Conservation (phyloP, 1,140 invertebrate genomes). For the Anoplophora glabripennis region DNA sequence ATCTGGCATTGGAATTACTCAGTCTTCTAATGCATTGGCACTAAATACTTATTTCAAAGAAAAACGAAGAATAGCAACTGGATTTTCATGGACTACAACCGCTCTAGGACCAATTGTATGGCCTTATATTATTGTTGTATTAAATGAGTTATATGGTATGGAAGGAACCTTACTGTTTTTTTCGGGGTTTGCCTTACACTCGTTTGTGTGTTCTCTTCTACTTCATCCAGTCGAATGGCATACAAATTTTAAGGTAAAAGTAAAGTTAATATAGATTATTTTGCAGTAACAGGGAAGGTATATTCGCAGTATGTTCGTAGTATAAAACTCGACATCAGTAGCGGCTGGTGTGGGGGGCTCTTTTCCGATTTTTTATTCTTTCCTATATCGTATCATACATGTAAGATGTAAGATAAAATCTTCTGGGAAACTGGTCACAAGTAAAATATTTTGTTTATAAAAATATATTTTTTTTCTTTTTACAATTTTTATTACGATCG, state of each 20-base stretch:
- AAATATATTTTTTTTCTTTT: too few relatives aligned
- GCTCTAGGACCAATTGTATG: conserved; percentile 52
- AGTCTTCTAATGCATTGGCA: conserved; percentile 56
- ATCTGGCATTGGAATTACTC: not conserved
- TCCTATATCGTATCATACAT: too few relatives aligned
- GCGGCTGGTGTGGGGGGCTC: too few relatives aligned
- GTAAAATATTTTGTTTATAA: too few relatives aligned
- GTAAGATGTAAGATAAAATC: too few relatives aligned
- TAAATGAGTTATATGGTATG: conserved; percentile 46
- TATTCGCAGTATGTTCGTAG: too few relatives aligned
- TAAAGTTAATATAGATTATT: too few relatives aligned
- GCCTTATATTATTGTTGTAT: conserved; percentile 47
- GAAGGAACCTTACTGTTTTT: conserved; percentile 50
- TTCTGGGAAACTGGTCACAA: too few relatives aligned
- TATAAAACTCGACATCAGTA: too few relatives aligned
- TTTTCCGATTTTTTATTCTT: too few relatives aligned
- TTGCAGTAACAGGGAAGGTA: too few relatives aligned
- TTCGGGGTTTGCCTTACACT: conserved; percentile 48
- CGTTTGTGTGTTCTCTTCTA: conserved; percentile 48
- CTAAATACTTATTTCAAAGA: conserved; percentile 52
- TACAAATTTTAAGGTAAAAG: conserved; percentile 45
- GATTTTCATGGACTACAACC: conserved; percentile 49
- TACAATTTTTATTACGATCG: too few relatives aligned
- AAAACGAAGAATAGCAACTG: conserved; percentile 49
- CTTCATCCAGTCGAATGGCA: conserved; percentile 57